phyloP scores from a whole-genome alignment of 92 coral and sea anemone species.

The Siderastrea radians region DNA sequence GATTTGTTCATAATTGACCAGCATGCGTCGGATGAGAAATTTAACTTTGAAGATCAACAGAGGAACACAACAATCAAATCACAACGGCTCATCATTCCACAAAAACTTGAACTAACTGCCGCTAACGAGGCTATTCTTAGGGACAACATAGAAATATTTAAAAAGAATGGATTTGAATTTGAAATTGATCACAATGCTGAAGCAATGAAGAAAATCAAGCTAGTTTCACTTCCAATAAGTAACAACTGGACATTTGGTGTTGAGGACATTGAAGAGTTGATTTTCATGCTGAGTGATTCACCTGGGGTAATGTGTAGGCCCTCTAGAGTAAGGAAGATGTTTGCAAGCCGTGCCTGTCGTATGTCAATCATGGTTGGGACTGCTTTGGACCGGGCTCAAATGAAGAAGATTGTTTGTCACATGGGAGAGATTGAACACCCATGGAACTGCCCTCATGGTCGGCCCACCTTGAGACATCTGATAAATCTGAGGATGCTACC shows the following conservation, averaged over 20 bases:
- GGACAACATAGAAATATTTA: conserved; percentile 90
- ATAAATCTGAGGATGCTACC: conserved; percentile 86
- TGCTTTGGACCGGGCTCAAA: conserved; percentile 80
- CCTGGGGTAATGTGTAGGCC: conserved; percentile 96
- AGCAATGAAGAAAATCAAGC: conserved; percentile 78
- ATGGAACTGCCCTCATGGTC: conserved; percentile 99
- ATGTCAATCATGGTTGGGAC: conserved; percentile 98
- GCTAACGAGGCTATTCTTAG: conserved; percentile 87
- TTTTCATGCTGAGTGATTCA: conserved; percentile 95
- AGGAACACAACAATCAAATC: conserved; percentile 74
- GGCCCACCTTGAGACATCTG: conserved; percentile 98
- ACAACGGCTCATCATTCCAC: conserved; percentile 90
- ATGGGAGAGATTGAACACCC: conserved; percentile 98
- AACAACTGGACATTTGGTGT: conserved; percentile 97
- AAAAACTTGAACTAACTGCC: conserved; percentile 90
- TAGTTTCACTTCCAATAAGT: conserved; percentile 84
- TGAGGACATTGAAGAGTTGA: conserved; percentile 91
- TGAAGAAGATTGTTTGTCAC: conserved; percentile 82
- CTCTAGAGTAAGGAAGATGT: conserved; percentile 95
- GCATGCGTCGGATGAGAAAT: conserved; percentile 98
- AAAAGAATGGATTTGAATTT: conserved; percentile 96
- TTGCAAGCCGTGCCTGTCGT: conserved; percentile 97
- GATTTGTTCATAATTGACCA: conserved; percentile 96
- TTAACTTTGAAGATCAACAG: conserved; percentile 92
- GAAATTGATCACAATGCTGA: conserved; percentile 85